Base-by-base conservation (phyloP, 2,113 vertebrate species). In the Chitala chitala region DNA sequence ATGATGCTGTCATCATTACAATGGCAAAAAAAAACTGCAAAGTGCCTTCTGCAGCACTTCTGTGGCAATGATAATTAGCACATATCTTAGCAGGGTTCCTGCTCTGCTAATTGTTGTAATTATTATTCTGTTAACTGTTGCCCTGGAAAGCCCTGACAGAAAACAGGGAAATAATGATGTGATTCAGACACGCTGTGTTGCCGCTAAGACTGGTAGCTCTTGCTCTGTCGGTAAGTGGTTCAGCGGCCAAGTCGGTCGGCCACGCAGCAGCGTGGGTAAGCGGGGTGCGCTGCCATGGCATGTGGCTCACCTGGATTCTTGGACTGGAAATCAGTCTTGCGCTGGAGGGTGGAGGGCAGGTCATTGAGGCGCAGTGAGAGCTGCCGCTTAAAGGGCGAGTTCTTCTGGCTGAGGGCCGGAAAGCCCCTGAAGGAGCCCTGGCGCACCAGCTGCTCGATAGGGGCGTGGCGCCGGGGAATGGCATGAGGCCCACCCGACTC, bases 381-480 rank as follows among this genome's bases (percentile, higher is more conserved):
- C 85, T 96, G 95, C 36, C 94, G 86, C 83, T 96, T 96, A 82
- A 96, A 96, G 8, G 95, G 95, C 0, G 95, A 96, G 85, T 96
- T 96, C 83, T 94, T 95, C 90, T 93, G 91, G 82, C 94, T 95
- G 48, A 96, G 92, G 0, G 94, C 91, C 0, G 95, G 95, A 78
- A 96, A 96, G 15, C 95, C 95, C 0, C 95, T 88, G 83, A 96
- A 96, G 1, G 94, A 96, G 46, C 95, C 95, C 73, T 96, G 95
- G 2, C 94, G 91, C 58, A 96, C 94, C 80, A 96, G 87, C 90
- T 96, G 94, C 77, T 96, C 94, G 38, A 96, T 87, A 31, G 94
- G 94, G 1, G 94, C 94, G 0, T 96, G 94, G 71, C 94, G 91
- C 15, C 94, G 93, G 0, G 94, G 94, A 80, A 96, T 96, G 81